Base-by-base conservation (phyloP, 2,797 vertebrate genomes). In the Bradypodion pumilum region DNA sequence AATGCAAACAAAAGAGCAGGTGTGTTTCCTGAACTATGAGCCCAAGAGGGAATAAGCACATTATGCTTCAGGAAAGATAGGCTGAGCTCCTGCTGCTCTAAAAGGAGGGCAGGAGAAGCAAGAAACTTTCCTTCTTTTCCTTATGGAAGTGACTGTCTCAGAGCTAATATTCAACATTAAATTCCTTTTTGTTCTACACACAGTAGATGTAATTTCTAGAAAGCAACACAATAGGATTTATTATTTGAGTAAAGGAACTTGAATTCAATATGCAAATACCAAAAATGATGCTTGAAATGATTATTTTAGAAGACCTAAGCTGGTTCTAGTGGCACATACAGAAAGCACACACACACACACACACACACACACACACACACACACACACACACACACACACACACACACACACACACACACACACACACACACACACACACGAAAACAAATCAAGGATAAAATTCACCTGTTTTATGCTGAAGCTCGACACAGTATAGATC, bases 401-500 rank as follows among this genome's bases (percentile, higher is more conserved):
- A 12, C 27, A 27, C 12, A n/a, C n/a, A n/a, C n/a, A n/a, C n/a
- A n/a, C n/a, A n/a, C n/a, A n/a, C n/a, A n/a, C n/a, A 35, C 8
- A 63, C 19, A 21, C 25, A 9, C 27, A 29, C 37, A 72, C 68
- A 12, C 27, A 27, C 12, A 23, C 69, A 44, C 16, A 44, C 4
- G 59, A n/a, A 4, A 16, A 2, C 78, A 7, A 62, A 44, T 32
- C 35, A 1, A 37, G 37, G 16, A 76, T n/a, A 59, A 0, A 27
- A 87, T 49, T 3, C 76, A 99, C 99, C 98, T 99, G 99, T 86
- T 99, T 99, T 96, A 99, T 99, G 95, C 98, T 99, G 95, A 99
- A 99, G 94, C 99, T 99, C 91, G 98, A 99, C 83, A 99, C 98
- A 27, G 99, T 99, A 90, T 98, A 98, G 95, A 99, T 99, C 98